Evolutionary conservation across 2,113 vertebrate genomes (phyloP).

Genomic region (Porphyrio hochstetteri): DNA sequence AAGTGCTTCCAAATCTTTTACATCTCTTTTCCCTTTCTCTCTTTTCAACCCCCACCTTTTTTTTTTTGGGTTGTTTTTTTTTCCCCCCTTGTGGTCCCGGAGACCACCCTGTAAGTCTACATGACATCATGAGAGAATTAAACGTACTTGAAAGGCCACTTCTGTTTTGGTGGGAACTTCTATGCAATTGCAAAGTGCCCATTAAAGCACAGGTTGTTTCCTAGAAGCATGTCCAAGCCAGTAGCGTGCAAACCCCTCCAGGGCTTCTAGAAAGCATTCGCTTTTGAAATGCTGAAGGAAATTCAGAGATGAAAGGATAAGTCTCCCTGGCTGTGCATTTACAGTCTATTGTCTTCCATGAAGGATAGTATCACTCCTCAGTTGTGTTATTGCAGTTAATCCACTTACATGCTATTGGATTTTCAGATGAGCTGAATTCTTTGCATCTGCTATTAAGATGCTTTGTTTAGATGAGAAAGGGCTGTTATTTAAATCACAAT

Average conservation of each 20-base stretch:
- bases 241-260: conserved; percentile 63
- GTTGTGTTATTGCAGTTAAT: conserved; percentile 73
- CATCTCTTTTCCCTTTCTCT: conserved; percentile 45
- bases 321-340: conserved; percentile 68
- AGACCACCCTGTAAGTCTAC: conserved; percentile 69
- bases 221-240: conserved; percentile 65
- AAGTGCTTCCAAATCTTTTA: conserved; percentile 65
- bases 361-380: conserved; percentile 62
- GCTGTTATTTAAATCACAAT: conserved; percentile 66
- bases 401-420: conserved; percentile 75
- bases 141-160: conserved; percentile 64
- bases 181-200: conserved; percentile 69
- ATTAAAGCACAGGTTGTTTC: conserved; percentile 73
- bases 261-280: conserved; percentile 64
- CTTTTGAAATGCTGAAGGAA: conserved; percentile 73
- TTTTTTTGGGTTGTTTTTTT: neutral
- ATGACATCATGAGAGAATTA: conserved; percentile 66
- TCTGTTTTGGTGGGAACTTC: conserved; percentile 71
- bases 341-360: conserved; percentile 70
- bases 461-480: conserved; percentile 64
- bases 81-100: neutral
- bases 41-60: conserved; percentile 26
- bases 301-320: conserved; percentile 70
- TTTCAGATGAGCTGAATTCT: conserved; percentile 70
- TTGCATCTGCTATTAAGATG: conserved; percentile 63